phyloP scores from a whole-genome alignment of 2,113 vertebrate species.

The Oriolus oriolus region DNA sequence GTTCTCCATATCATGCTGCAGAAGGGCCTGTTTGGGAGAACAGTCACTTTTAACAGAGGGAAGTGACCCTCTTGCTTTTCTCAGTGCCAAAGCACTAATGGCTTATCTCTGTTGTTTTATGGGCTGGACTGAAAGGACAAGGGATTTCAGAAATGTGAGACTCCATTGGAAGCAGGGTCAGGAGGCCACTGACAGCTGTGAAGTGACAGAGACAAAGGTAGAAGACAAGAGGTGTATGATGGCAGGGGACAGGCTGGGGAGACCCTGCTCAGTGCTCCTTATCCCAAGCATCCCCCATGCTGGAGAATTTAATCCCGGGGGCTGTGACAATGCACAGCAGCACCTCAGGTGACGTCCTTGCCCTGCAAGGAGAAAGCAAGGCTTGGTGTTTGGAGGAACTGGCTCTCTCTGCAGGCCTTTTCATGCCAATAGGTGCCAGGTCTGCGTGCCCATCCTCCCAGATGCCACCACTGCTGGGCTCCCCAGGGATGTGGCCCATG shows the following conservation, averaged over 20 bases:
- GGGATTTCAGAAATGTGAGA: background rate
- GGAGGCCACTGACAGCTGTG: background rate
- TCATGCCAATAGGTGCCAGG: background rate
- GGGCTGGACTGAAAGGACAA: background rate
- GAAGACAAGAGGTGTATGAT: background rate
- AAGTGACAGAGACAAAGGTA: background rate
- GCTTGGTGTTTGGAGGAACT: background rate
- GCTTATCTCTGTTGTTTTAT: background rate
- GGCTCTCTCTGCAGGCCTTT: background rate
- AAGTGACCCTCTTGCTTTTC: background rate
- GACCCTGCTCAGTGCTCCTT: rapidly evolving
- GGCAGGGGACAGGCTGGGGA: background rate
- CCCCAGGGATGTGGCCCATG: background rate
- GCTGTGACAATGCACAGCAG: background rate
- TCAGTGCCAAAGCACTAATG: rapidly evolving
- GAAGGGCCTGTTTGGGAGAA: background rate
- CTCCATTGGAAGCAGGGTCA: background rate
- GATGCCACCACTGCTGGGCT: background rate
- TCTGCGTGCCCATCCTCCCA: background rate
- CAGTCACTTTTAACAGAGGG: rapidly evolving
- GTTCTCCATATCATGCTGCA: background rate
- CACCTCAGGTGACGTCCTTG: background rate
- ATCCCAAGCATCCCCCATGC: background rate
- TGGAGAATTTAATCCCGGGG: rapidly evolving
- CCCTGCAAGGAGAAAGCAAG: background rate